Evolutionary conservation across 2,113 vertebrate species (phyloP).

Genomic region (Dicaeum eximium): DNA sequence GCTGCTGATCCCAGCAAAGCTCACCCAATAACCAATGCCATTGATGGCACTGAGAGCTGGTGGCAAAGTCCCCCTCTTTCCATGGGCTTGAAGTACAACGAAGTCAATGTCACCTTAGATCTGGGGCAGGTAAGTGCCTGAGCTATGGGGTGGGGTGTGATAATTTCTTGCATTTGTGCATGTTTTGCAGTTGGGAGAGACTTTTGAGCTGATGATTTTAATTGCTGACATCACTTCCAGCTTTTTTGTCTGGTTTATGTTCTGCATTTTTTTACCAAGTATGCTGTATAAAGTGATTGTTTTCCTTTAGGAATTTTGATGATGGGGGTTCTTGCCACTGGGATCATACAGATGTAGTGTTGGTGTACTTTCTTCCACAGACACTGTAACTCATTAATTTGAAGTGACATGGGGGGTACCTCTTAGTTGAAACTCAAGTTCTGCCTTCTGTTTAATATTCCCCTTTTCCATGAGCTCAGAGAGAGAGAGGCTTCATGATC

Average conservation of each 20-base stretch:
- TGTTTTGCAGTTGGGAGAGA: not conserved
- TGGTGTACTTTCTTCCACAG: not conserved
- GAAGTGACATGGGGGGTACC: not conserved
- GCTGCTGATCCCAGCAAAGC: constrained; percentile 82
- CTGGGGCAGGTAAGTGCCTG: constrained; percentile 85
- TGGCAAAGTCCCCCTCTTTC: constrained; percentile 98
- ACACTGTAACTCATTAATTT: not conserved
- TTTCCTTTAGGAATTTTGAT: not conserved
- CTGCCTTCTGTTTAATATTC: not conserved
- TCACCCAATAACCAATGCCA: constrained; percentile 80
- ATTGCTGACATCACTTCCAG: not conserved
- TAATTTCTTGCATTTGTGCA: not conserved
- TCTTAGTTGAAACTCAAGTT: not conserved
- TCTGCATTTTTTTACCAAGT: not conserved
- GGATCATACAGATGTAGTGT: not conserved
- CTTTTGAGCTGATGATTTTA: not conserved
- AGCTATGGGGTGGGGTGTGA: not conserved
- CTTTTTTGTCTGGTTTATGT: not conserved
- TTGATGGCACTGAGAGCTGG: constrained; percentile 92
- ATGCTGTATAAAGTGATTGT: not conserved
- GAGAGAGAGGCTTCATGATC: not conserved
- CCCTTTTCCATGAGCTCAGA: not conserved
- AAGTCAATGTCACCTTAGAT: constrained; percentile 90
- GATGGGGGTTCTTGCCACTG: not conserved
- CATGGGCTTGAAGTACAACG: constrained; percentile 80